Percentiles rank a stretch among this genome's conserved stretches.
phyloP scores from a whole-genome alignment of 2,113 vertebrate species.

The Microtus ochrogaster region DNA sequence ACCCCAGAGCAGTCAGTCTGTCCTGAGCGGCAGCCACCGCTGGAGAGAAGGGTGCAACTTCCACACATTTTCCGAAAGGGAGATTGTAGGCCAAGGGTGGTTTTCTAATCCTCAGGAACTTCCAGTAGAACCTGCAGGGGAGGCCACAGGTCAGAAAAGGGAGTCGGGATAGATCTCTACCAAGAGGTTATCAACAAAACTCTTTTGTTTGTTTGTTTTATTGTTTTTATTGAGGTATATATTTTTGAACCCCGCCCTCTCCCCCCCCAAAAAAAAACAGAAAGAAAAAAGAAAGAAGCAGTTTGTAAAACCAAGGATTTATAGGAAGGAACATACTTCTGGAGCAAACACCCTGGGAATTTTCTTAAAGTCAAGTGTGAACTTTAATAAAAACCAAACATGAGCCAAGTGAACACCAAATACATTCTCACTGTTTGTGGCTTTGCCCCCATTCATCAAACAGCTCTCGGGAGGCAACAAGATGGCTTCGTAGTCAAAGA shows the following conservation, averaged over 20 bases:
- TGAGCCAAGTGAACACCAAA: background rate
- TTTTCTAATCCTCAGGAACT: background rate
- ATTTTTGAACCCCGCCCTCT: no score
- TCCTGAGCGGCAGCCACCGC: background rate
- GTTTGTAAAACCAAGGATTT: background rate
- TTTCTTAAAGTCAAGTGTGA: background rate
- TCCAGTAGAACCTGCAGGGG: background rate
- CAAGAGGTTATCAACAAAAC: background rate
- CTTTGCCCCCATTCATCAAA: background rate
- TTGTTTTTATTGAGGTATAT: no score
- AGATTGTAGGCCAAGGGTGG: background rate
- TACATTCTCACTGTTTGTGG: background rate
- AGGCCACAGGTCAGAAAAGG: background rate
- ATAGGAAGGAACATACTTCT: background rate
- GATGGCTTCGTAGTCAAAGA: background rate
- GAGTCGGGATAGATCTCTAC: background rate
- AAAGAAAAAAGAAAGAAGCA: background rate
- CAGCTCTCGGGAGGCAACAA: background rate
- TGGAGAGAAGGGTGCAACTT: background rate
- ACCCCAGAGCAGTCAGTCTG: background rate
- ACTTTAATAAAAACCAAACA: background rate
- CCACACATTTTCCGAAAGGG: background rate
- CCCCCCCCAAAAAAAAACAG: background rate
- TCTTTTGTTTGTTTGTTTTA: background rate
- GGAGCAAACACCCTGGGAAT: background rate